Evolutionary conservation across 1,140 invertebrate species (phyloP), one percentile per base, ranked within the genome.

Genomic region (Conus betulinus): DNA sequence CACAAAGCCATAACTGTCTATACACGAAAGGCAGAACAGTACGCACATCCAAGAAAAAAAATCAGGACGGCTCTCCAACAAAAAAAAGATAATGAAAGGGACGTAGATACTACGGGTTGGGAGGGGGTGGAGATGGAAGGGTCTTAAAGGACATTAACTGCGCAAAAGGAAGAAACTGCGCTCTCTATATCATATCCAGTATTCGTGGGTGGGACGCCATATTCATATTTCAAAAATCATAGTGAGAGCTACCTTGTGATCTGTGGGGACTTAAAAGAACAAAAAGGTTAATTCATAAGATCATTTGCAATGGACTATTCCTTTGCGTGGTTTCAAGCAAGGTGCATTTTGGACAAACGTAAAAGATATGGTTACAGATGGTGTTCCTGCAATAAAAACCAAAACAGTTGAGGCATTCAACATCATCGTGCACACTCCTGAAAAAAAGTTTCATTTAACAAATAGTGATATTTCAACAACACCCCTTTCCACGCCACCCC

Each of bases 201-300:
- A 20, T 20, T 63, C 17, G 60, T 63, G 60, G 60, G 11, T 4
- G 4, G 17, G 60, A 63, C 60, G 23, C n/a, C 6, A 8, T 23
- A 74, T 74, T 74, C n/a, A 8, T 74, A 25, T 8, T 20, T 20
- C 6, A 74, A 20, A 20, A 78, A 39, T 78, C 76, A 60, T 60
- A 17, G 15, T 17, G 27, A 63, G 57, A 27, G n/a, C 55, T 63
- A 84, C 25, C 11, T 76, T 78, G 85, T 71, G 85, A 87, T 87
- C 85, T 87, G 85, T 87, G 85, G 85, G 85, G 85, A 87, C 85
- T 53, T 25, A 63, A 10, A 78, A 10, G 17, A 78, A 39, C 7
- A 27, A 78, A 27, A 78, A 27, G 5, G 20, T 78, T 39, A 11
- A 51, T 78, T 78, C 39, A 39, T 27, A 10, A 13, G n/a, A 7